These are phyloP conservation scores for Hypomecis atomaria DNA, from an alignment of 2,888 invertebrate genomes.

Conservation along the genomic window DNA sequence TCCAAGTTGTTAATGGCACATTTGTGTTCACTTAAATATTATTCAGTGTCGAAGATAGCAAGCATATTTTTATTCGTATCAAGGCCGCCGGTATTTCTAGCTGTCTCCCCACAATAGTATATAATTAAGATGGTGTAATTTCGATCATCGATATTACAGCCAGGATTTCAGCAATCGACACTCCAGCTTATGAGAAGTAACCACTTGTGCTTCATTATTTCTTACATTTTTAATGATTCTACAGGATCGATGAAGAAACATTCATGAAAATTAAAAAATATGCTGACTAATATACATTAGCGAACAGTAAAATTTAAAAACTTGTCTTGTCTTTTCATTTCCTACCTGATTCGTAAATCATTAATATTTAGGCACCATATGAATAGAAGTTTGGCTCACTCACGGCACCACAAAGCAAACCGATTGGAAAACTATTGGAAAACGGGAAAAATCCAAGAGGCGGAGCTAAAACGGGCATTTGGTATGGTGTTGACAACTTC, in stretches of 20 bases:
- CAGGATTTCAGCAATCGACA: neutral
- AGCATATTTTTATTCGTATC: neutral
- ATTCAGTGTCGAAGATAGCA: too few relatives aligned
- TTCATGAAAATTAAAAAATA: slow-evolving; percentile 9
- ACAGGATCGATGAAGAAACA: slow-evolving; percentile 30
- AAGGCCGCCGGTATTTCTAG: slow-evolving; percentile 11
- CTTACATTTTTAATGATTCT: slow-evolving; percentile 24
- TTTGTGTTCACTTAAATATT: too few relatives aligned
- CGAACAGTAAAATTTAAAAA: neutral
- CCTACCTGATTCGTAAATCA: slow-evolving; percentile 3
- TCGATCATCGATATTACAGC: neutral
- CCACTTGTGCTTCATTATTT: slow-evolving; percentile 2
- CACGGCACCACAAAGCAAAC: slow-evolving; percentile 1
- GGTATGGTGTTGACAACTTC: too few relatives aligned
- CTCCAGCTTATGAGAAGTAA: neutral
- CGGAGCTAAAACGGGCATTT: neutral
- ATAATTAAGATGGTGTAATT: neutral
- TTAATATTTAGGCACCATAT: neutral
- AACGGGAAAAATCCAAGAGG: neutral
- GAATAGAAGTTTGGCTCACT: neutral
- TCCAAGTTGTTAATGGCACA: too few relatives aligned
- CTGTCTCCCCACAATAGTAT: neutral
- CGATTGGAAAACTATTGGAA: slow-evolving; percentile 18
- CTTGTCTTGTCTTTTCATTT: neutral
- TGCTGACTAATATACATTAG: neutral